These are phyloP conservation scores for Oreochromis grahami DNA, from an alignment of 2,797 vertebrate genomes.

Conservation along the genomic window DNA sequence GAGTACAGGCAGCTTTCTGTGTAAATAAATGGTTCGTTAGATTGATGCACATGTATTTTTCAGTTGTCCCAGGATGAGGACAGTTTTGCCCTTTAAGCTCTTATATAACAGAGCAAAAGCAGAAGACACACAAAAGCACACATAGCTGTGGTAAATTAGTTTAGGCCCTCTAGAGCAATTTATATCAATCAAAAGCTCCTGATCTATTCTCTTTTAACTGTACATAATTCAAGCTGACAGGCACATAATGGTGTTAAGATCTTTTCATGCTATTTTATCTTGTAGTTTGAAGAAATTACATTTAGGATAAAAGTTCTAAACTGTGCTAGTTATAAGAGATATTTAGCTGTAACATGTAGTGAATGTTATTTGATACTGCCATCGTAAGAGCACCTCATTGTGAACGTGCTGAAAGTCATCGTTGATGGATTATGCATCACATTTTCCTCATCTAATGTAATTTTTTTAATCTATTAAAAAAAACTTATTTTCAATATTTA, in stretches of 20 bases:
- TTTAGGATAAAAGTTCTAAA: background rate
- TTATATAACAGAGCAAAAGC: background rate
- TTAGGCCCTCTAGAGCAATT: background rate
- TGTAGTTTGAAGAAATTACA: background rate
- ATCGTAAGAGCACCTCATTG: background rate
- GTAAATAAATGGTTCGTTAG: background rate
- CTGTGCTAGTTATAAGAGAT: background rate
- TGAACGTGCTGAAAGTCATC: background rate
- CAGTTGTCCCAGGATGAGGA: background rate
- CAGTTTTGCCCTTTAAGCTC: background rate
- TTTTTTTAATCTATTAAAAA: background rate
- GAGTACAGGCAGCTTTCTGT: background rate
- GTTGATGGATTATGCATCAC: background rate
- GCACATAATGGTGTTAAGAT: background rate
- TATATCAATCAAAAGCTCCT: background rate
- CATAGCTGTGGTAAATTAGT: background rate
- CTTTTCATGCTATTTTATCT: background rate
- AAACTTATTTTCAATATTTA: background rate
- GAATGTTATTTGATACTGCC: background rate
- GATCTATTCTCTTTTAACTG: background rate
- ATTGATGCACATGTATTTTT: background rate
- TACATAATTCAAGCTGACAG: background rate
- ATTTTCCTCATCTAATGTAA: background rate
- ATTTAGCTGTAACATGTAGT: background rate
- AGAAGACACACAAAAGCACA: background rate